Evolutionary conservation across 2,797 vertebrate species (phyloP).

Genomic region (Phataginus tricuspis): DNA sequence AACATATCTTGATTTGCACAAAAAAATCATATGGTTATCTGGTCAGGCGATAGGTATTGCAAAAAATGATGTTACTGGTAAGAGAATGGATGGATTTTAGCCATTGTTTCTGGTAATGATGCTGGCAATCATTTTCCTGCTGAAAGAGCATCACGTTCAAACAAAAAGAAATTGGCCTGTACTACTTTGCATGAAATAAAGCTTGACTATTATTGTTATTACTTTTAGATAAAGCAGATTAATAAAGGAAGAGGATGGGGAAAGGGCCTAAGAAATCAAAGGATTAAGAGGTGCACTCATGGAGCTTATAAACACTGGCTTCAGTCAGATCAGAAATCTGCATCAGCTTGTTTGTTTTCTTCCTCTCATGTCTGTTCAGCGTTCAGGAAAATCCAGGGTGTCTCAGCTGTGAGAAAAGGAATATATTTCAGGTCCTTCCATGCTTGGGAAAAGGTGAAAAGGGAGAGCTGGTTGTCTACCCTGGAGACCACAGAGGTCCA

Average conservation of each 20-base stretch:
- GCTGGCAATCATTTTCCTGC: neutral
- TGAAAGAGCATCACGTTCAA: neutral
- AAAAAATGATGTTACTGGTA: neutral
- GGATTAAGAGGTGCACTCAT: neutral
- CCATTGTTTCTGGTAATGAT: neutral
- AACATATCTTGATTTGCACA: neutral
- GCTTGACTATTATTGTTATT: too few species aligned
- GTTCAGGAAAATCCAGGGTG: neutral
- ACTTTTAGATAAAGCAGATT: neutral
- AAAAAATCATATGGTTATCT: neutral
- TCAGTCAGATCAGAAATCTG: neutral
- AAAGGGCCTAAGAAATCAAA: neutral
- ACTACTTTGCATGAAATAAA: neutral
- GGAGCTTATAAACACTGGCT: neutral
- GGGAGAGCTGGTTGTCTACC: too few species aligned
- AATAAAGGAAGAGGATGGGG: neutral
- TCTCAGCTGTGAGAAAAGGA: neutral
- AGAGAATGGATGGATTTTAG: neutral
- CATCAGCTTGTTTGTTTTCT: rapidly evolving
- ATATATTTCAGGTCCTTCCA: neutral
- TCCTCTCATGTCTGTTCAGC: neutral
- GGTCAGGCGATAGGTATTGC: neutral
- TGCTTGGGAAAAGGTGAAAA: neutral
- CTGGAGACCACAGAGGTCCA: neutral
- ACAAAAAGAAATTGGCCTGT: neutral